Conservation (phyloP, 2,113 vertebrate species). For the Elgaria multicarinata region DNA sequence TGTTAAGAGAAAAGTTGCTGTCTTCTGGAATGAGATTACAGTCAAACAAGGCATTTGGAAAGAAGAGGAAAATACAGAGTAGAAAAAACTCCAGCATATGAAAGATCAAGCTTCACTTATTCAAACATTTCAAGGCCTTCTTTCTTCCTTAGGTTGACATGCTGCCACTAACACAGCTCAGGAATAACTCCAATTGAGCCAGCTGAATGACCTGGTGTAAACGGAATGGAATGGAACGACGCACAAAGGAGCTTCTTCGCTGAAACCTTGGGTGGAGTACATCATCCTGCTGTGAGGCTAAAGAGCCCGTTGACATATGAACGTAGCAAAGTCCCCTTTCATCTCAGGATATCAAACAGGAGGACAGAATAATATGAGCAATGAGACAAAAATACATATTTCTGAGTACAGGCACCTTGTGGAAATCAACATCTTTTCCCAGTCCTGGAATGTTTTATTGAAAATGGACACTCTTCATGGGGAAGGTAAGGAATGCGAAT, state of each 20-base stretch:
- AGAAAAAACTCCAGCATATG: conserved; percentile 26
- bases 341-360: conserved; percentile 44
- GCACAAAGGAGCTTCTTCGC: conserved; percentile 29
- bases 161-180: conserved; percentile 4
- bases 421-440: conserved; percentile 35
- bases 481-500: conserved; percentile 11
- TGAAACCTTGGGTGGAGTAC: conserved; percentile 64
- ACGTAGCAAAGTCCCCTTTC: conserved; percentile 61
- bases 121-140: conserved; percentile 37
- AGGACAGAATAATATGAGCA: conserved; percentile 10
- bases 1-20: not conserved
- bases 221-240: conserved; percentile 10
- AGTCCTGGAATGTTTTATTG: conserved; percentile 35
- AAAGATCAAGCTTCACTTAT: not conserved
- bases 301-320: conserved; percentile 57
- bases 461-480: conserved; percentile 27
- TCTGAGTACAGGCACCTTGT: conserved; percentile 23
- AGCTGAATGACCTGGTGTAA: conserved; percentile 9
- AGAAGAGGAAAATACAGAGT: not conserved
- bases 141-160: not conserved
- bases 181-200: conserved; percentile 31
- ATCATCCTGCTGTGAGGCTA: conserved; percentile 20
- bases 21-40: conserved; percentile 3
- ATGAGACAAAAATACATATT: not conserved
- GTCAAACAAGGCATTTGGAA: conserved; percentile 15